phyloP scores from a whole-genome alignment of 1,140 invertebrate genomes.

The Sycophila sp. region DNA sequence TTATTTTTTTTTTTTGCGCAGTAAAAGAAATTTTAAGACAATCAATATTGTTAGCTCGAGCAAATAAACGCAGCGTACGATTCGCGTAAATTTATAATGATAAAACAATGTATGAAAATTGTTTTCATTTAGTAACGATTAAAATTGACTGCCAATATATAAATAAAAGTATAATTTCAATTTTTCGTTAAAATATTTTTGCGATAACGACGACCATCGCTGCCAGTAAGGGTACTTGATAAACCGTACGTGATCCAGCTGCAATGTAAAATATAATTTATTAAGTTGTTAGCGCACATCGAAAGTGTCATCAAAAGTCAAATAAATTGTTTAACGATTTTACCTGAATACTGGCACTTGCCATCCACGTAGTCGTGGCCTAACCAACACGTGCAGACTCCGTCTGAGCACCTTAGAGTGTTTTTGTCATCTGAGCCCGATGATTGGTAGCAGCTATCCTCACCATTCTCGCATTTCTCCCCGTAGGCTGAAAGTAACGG shows the following conservation, averaged over 20 bases:
- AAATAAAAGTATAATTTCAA: neutral
- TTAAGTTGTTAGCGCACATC: neutral
- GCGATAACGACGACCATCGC: neutral
- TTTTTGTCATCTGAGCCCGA: neutral
- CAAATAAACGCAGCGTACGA: too few relatives aligned
- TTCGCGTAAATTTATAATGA: neutral
- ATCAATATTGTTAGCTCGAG: too few relatives aligned
- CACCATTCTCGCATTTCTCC: neutral
- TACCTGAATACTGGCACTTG: conserved; percentile 15
- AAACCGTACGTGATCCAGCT: neutral
- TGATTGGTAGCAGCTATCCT: conserved; percentile 20
- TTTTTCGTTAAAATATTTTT: neutral
- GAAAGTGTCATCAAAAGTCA: neutral
- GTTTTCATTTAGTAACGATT: too few relatives aligned
- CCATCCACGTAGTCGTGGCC: neutral
- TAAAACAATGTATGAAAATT: too few relatives aligned
- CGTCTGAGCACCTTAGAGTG: neutral
- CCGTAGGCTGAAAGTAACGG: conserved; percentile 11
- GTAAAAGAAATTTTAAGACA: too few relatives aligned
- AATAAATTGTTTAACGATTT: neutral
- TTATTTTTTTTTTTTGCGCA: too few relatives aligned
- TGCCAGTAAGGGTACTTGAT: neutral
- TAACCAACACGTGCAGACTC: neutral
- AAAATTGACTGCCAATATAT: neutral
- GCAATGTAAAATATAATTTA: neutral